These are phyloP conservation scores for Catocala nupta DNA, from an alignment of 2,888 invertebrate genomes.

Conservation along the genomic window DNA sequence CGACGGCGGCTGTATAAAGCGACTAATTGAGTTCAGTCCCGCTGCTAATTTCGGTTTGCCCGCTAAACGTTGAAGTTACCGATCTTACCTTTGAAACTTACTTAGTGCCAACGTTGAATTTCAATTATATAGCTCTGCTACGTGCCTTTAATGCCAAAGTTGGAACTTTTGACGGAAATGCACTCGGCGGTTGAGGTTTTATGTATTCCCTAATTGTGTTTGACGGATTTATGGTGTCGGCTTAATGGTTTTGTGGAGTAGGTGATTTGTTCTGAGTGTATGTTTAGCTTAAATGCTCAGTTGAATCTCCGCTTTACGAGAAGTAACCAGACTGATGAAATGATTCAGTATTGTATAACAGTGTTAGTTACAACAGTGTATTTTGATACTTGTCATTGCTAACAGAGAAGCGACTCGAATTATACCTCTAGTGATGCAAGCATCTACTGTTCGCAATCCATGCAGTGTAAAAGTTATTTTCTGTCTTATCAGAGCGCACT, in stretches of 20 bases:
- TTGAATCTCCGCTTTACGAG: too few species aligned
- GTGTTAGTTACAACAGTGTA: too few species aligned
- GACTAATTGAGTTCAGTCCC: conserved; percentile 24
- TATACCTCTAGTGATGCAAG: too few species aligned
- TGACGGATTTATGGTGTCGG: background rate
- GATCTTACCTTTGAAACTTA: conserved; percentile 13
- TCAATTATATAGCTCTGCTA: background rate
- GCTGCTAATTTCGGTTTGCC: conserved; percentile 13
- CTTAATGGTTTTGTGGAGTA: background rate
- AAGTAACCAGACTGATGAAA: too few species aligned
- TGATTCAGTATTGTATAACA: too few species aligned
- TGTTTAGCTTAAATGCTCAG: too few species aligned
- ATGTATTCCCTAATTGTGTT: background rate
- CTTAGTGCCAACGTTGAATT: conserved; percentile 15
- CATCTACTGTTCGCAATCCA: too few species aligned
- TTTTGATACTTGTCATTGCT: too few species aligned
- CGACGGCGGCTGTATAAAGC: conserved; percentile 5
- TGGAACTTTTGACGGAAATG: conserved; percentile 15
- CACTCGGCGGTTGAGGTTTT: background rate
- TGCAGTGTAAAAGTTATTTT: too few species aligned
- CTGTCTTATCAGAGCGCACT: too few species aligned
- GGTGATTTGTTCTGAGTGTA: background rate
- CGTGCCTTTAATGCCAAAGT: conserved; percentile 18
- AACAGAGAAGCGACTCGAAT: too few species aligned
- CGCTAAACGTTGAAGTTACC: conserved; percentile 18